These are phyloP conservation scores for Cephus spinipes DNA, from an alignment of 2,888 invertebrate genomes.

Conservation along the genomic window DNA sequence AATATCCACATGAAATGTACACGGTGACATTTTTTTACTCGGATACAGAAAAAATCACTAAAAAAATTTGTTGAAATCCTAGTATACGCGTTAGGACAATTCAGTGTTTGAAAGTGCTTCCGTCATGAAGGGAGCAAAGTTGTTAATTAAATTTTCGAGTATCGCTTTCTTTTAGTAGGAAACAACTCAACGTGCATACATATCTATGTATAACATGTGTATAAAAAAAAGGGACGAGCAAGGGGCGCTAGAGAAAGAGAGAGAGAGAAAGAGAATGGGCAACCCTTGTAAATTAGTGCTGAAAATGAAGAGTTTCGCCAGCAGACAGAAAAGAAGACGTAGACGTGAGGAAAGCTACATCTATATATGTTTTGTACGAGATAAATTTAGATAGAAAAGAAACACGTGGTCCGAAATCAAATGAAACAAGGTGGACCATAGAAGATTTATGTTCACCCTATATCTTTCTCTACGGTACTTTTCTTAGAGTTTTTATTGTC, in stretches of 20 bases:
- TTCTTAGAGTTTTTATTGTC: neutral
- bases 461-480: neutral
- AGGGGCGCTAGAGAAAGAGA: neutral
- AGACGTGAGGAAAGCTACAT: neutral
- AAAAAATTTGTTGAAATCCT: neutral
- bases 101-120: neutral
- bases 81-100: neutral
- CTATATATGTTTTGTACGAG: neutral
- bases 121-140: neutral
- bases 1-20: too few species aligned
- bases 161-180: neutral
- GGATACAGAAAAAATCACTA: neutral
- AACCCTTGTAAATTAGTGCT: neutral
- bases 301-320: neutral
- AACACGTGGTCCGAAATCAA: neutral
- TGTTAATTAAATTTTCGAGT: neutral
- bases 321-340: neutral
- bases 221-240: neutral
- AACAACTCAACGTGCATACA: neutral
- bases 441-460: neutral
- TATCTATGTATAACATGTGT: neutral
- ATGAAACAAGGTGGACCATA: neutral
- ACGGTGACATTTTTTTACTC: too few species aligned
- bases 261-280: neutral
- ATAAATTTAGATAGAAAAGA: neutral